Base-by-base conservation (phyloP, 1,140 invertebrate species). In the Andricus grossulariae region DNA sequence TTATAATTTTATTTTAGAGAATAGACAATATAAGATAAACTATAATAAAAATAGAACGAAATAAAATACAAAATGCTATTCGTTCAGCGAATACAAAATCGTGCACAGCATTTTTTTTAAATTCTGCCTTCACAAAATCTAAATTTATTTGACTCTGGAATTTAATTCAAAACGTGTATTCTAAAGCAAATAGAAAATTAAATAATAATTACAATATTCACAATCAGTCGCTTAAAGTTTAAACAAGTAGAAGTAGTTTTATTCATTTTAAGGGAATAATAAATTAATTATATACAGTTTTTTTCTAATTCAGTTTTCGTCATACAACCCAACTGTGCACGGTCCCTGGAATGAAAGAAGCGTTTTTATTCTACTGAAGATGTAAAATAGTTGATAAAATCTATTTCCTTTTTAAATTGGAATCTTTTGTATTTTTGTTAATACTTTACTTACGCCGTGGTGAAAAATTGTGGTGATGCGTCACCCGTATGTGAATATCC, bases 401-500 rank as follows among this genome's bases (percentile, higher is more conserved):
- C 15, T n/a, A 12, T 72, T 21, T 60, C 18, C 49, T 74, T 32
- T 51, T 66, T 54, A 16, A 74, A 73, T 73, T 45, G 39, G 16
- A 80, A 74, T 60, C 19, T 52, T 66, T 79, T 51, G 74, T 60
- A 2, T 25, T n/a, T 55, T 66, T 18, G 8, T 50, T 32, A 21
- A 66, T 66, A 19, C n/a, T 54, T 75, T 85, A 89, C 92, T 92
- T 87, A 92, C 92, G 86, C 80, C 90, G 87, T 72, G 88, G 86
- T 78, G 91, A 89, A 83, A 92, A 91, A 81, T 92, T 92, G 74
- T 92, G 91, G 84, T 88, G 89, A 86, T 92, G 92, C 32, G 91
- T 92, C 66, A 92, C 92, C 86, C 91, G 85, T 85, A 92, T 92
- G 82, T 92, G 92, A 86, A 92, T 92, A 88, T 92, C 90, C 83